Base-by-base conservation (phyloP, 2,113 vertebrate species). In the Xenopus borealis region DNA sequence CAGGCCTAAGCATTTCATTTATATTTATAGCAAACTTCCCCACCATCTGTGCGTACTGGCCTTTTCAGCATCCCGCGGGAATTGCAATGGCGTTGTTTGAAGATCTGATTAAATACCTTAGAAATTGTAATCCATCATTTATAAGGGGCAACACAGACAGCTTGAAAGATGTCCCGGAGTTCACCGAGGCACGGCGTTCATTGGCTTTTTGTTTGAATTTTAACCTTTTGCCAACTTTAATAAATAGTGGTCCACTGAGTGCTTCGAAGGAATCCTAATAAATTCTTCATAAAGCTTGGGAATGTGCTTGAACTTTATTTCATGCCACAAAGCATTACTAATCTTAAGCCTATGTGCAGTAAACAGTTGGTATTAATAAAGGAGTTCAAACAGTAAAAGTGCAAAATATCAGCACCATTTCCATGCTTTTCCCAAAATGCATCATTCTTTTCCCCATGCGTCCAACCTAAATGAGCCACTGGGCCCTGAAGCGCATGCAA, bases 101-200 rank as follows among this genome's bases (percentile, higher is more conserved):
- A 86, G 86, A 85, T 65, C 73, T 84, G 84, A 90, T 88, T 89
- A 89, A 91, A 87, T 44, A 77, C 70, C 55, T 78, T 82, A 78
- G 69, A 80, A 80, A 86, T 81, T 79, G 75, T 68, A 81, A 87
- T 85, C 78, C 79, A 79, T 89, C 82, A 84, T 78, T 84, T 73
- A 76, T 71, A 83, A 81, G 66, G 58, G 69, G 47, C 71, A 69
- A 69, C 18, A 9, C 71, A 82, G 74, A 78, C 46, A 72, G 73
- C 80, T 61, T 80, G 71, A 76, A 75, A 4, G 45, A 69, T 27
- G 11, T 75, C 70, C 73, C 9, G 0, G 40, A 30, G 81, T 45
- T 66, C 7, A 46, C 67, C 78, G 82, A 50, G 17, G 50, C 71
- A 81, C 78, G 83, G 69, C 68, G 57, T 82, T 76, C 81, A 78